Conservation (phyloP, 1,140 invertebrate genomes). For the Gryon sp. region DNA sequence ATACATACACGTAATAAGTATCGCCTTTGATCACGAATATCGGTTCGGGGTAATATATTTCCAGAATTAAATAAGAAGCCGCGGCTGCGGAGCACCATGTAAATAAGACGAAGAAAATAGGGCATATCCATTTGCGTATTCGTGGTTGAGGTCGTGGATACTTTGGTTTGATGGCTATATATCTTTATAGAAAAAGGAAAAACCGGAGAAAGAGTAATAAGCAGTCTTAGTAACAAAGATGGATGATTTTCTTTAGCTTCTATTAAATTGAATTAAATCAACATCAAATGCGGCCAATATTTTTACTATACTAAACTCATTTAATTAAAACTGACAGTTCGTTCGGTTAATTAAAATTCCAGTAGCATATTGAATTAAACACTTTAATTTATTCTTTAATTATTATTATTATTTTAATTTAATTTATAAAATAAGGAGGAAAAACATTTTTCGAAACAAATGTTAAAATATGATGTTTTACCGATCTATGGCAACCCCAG, state of each 20-base stretch:
- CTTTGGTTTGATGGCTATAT: slow-evolving; percentile 63
- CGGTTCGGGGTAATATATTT: slow-evolving; percentile 57
- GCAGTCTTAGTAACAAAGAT: slow-evolving; percentile 5
- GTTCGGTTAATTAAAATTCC: too few relatives aligned
- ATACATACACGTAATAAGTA: slow-evolving; percentile 60
- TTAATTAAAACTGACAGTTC: too few relatives aligned
- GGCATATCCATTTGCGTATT: slow-evolving; percentile 49
- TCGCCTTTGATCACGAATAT: slow-evolving; percentile 61
- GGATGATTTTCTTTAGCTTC: too few relatives aligned
- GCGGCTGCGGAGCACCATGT: slow-evolving; percentile 60
- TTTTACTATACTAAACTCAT: not conserved
- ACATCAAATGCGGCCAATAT: too few relatives aligned
- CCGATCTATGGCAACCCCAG: slow-evolving; percentile 80
- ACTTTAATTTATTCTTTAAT: not conserved
- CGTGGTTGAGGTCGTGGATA: slow-evolving; percentile 50
- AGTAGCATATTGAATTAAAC: too few relatives aligned
- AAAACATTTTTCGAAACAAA: not conserved
- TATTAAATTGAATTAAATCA: too few relatives aligned
- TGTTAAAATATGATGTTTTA: slow-evolving; percentile 66
- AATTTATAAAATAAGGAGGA: too few relatives aligned
- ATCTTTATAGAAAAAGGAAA: slow-evolving; percentile 47
- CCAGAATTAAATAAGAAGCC: slow-evolving; percentile 65
- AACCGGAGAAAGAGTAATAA: slow-evolving; percentile 12
- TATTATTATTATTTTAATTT: not conserved
- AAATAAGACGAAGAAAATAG: slow-evolving; percentile 53